phyloP scores from a whole-genome alignment of 2,888 invertebrate species.

The Lysandra bellargus region DNA sequence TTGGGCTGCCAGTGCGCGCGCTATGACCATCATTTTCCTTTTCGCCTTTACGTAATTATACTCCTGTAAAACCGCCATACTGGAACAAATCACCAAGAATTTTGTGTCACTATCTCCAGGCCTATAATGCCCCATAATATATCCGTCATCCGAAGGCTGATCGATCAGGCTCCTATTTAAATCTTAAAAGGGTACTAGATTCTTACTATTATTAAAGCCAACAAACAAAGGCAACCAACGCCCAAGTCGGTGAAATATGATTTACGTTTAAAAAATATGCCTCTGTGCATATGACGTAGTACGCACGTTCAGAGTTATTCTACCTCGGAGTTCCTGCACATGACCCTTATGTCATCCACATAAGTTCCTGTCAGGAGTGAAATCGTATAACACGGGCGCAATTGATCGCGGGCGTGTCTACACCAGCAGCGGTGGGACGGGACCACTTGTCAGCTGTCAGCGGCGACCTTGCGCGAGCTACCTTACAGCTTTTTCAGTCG shows the following conservation, averaged over 20 bases:
- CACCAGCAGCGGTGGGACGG: constrained; percentile 35
- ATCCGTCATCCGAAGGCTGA: no score
- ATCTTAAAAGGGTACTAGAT: background rate
- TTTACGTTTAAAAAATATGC: constrained; percentile 4
- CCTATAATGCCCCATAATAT: no score
- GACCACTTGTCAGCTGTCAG: constrained; percentile 38
- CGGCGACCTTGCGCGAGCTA: constrained; percentile 8
- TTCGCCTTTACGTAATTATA: no score
- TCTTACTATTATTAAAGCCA: background rate
- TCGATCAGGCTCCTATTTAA: no score
- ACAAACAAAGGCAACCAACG: background rate
- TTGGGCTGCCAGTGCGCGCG: no score
- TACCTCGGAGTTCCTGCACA: background rate
- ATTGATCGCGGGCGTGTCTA: constrained; percentile 24
- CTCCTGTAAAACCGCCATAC: no score
- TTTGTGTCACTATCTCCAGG: no score
- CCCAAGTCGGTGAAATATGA: constrained; percentile 8
- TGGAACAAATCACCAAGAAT: no score
- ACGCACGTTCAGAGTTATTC: background rate
- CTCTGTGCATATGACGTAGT: constrained; percentile 12
- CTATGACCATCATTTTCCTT: no score
- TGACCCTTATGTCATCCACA: background rate
- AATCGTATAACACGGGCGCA: background rate
- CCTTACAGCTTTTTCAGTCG: constrained; percentile 7
- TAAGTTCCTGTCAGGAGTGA: background rate